A percentile compares a stretch with the other conserved stretches of the same genome.
Conservation (phyloP, 2,888 invertebrate genomes). For the Tholera decimalis region DNA sequence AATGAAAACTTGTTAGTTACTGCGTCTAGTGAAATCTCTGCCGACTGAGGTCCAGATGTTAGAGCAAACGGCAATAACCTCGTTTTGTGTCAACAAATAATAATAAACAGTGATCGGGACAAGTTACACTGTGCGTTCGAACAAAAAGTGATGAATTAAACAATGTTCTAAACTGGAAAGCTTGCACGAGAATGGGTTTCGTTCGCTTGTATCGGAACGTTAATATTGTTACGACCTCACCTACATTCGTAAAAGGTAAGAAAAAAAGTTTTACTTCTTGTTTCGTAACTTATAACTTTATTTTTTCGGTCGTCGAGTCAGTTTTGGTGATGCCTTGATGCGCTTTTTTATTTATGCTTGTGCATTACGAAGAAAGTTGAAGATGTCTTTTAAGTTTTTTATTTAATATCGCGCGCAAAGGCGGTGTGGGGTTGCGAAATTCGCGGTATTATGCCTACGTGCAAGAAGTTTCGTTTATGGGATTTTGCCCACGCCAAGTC, state of each 20-base stretch:
- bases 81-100: conserved; percentile 89
- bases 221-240: conserved; percentile 85
- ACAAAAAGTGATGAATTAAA: conserved; percentile 88
- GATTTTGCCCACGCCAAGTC: conserved; percentile 67
- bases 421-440: conserved; percentile 55
- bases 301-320: conserved; percentile 63
- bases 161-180: conserved; percentile 85
- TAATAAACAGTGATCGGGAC: conserved; percentile 87
- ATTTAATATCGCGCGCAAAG: conserved; percentile 46
- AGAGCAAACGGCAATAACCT: conserved; percentile 83
- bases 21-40: conserved; percentile 83
- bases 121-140: conserved; percentile 77
- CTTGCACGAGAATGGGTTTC: conserved; percentile 85
- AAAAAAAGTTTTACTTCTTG: conserved; percentile 86
- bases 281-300: conserved; percentile 85
- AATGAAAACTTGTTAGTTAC: conserved; percentile 67
- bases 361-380: conserved; percentile 58
- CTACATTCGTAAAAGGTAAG: conserved; percentile 90
- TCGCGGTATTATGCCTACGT: conserved; percentile 50
- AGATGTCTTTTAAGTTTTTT: conserved; percentile 43
- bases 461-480: conserved; percentile 25
- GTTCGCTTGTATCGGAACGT: conserved; percentile 78
- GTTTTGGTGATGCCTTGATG: conserved; percentile 62
- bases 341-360: conserved; percentile 67
- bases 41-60: conserved; percentile 83